These are phyloP conservation scores for Agonopterix heracliana DNA, from an alignment of 2,888 invertebrate species.

Conservation along the genomic window DNA sequence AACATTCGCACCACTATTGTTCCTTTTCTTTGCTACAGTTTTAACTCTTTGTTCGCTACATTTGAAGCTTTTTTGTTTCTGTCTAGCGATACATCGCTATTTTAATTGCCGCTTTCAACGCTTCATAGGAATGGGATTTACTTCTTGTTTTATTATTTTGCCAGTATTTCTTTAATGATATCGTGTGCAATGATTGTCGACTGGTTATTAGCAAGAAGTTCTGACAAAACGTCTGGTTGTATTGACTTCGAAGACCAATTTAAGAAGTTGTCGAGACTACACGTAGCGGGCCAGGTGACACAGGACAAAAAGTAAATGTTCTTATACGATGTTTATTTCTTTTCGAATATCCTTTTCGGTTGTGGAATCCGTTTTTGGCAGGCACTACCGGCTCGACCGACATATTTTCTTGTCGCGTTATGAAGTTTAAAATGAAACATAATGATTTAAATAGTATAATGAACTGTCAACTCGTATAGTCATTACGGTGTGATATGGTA, in stretches of 20 bases:
- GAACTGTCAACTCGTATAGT: constrained; percentile 41
- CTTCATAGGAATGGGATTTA: constrained; percentile 6
- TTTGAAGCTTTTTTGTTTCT: constrained; percentile 24
- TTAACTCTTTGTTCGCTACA: constrained; percentile 36
- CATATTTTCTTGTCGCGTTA: constrained; percentile 10
- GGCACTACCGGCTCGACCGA: constrained; percentile 4
- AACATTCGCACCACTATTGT: constrained; percentile 69
- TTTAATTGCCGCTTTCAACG: constrained; percentile 14
- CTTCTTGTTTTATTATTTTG: not conserved
- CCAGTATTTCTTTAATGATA: constrained; percentile 19
- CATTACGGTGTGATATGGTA: constrained; percentile 45
- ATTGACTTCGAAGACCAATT: constrained; percentile 40
- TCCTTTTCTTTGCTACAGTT: constrained; percentile 46
- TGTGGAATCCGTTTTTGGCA: constrained; percentile 26
- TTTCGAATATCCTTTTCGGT: constrained; percentile 32
- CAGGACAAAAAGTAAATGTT: constrained; percentile 39
- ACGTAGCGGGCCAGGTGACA: constrained; percentile 38
- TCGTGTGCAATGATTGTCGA: constrained; percentile 8
- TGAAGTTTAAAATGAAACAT: constrained; percentile 5
- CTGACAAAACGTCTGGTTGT: constrained; percentile 31
- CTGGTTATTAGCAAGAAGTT: constrained; percentile 32
- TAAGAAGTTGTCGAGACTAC: constrained; percentile 40
- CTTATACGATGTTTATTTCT: constrained; percentile 23
- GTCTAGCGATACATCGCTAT: constrained; percentile 9
- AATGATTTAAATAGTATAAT: constrained; percentile 32